Evolutionary conservation across 2,888 invertebrate species (phyloP), one percentile per base, ranked within the genome.

Genomic region (Apodemia mormo): DNA sequence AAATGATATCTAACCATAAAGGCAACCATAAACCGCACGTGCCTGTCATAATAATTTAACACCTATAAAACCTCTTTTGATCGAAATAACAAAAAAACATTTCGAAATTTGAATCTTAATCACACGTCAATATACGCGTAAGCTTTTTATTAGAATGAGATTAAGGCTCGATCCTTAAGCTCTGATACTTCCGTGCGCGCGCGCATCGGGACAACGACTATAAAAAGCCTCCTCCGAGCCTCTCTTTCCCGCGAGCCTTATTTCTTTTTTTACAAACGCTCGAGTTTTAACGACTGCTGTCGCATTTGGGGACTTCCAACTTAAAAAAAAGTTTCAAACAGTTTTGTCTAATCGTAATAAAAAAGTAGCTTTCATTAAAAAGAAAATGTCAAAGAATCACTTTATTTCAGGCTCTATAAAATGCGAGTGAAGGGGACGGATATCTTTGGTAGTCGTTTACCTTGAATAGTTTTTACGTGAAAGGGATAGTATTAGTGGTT

Each of bases 71-170:
- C 86, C 86, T 81, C 87, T 85, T 88, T 84, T 79, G 79, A 80
- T 78, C 80, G 77, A 69, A 72, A 81, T 84, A 85, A 81, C 85
- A 85, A 87, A 87, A 88, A 88, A 87, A 81, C 78, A 77, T 81
- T 87, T 84, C 81, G 78, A 81, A 85, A 85, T 85, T 86, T 81
- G 79, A 83, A 85, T 79, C 80, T 84, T 85, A 85, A 87, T 80
- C 85, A 81, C 85, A 87, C 88, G 88, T 87, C 89, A 88, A 90
- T 88, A 85, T 87, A 86, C 89, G 89, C 90, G 92, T 89, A 82
- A 90, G 90, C 90, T 92, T 91, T 90, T 90, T 91, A 91, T 91
- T 89, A 87, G 89, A 91, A 91, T 92, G 86, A 88, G 87, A 90
- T 89, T 90, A 90, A 87, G 88, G 82, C 84, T 81, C 87, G 88